phyloP scores from a whole-genome alignment of 2,113 vertebrate genomes.

The Petromus typicus region DNA sequence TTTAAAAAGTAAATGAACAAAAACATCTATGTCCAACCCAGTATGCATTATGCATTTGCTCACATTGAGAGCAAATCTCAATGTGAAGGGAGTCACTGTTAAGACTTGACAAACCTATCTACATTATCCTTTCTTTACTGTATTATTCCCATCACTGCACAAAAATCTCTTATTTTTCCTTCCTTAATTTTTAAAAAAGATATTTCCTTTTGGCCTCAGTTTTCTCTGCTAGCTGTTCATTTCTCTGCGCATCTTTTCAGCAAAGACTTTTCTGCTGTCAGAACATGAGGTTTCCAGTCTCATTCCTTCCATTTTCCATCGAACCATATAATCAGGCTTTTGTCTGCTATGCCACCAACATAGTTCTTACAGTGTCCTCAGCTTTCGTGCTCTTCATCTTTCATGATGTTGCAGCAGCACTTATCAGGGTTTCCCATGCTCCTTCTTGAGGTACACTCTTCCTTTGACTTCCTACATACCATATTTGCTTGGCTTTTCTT shows the following conservation, averaged over 20 bases:
- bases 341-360: neutral
- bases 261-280: neutral
- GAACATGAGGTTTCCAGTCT: neutral
- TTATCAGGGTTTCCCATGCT: neutral
- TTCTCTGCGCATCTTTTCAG: neutral
- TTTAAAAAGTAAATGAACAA: conserved; percentile 48
- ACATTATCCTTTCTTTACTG: neutral
- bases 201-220: neutral
- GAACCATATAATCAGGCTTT: neutral
- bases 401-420: neutral
- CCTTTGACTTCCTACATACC: neutral
- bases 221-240: neutral
- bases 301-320: neutral
- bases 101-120: neutral
- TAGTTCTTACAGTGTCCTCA: neutral
- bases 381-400: neutral
- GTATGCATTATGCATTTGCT: neutral
- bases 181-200: neutral
- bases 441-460: neutral
- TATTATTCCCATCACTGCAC: neutral
- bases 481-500: neutral
- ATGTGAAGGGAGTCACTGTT: neutral
- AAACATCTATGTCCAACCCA: neutral
- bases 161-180: neutral
- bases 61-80: neutral